These are phyloP conservation scores for Eilema sororculum DNA, from an alignment of 2,888 invertebrate genomes.

Conservation along the genomic window DNA sequence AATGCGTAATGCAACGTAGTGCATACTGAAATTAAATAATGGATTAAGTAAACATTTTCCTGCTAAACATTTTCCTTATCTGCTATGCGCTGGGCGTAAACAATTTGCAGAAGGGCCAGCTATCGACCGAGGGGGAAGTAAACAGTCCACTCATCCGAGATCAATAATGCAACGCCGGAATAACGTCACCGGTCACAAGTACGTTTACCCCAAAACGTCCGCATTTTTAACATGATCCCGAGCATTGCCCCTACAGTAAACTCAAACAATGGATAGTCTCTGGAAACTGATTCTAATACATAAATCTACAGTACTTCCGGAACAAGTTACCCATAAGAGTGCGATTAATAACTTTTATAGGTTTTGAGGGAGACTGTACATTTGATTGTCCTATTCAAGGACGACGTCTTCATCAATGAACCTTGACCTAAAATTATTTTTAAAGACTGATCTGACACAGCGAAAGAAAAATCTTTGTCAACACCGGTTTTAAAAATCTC, in stretches of 20 bases:
- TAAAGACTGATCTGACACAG: too few species aligned
- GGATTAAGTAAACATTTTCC: constrained; percentile 29
- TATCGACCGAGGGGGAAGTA: constrained; percentile 47
- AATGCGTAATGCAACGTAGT: constrained; percentile 10
- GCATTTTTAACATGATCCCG: constrained; percentile 63
- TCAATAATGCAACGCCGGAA: constrained; percentile 76
- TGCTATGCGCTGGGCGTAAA: constrained; percentile 23
- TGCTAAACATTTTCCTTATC: constrained; percentile 37
- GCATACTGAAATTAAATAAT: background rate
- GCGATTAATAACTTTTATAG: too few species aligned
- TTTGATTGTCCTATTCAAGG: too few species aligned
- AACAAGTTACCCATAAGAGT: background rate
- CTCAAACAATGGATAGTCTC: background rate
- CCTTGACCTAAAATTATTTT: too few species aligned
- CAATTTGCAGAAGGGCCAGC: constrained; percentile 51
- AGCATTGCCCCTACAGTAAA: constrained; percentile 65
- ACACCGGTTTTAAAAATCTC: too few species aligned
- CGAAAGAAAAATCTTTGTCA: too few species aligned
- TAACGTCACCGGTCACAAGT: constrained; percentile 66
- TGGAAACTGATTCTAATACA: constrained; percentile 9
- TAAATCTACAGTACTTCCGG: background rate
- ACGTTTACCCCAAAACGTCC: constrained; percentile 77
- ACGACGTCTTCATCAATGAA: too few species aligned
- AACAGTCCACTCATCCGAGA: constrained; percentile 52
- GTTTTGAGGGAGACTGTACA: too few species aligned